phyloP scores from a whole-genome alignment of 2,888 invertebrate genomes.

The Meandrusa payeni region DNA sequence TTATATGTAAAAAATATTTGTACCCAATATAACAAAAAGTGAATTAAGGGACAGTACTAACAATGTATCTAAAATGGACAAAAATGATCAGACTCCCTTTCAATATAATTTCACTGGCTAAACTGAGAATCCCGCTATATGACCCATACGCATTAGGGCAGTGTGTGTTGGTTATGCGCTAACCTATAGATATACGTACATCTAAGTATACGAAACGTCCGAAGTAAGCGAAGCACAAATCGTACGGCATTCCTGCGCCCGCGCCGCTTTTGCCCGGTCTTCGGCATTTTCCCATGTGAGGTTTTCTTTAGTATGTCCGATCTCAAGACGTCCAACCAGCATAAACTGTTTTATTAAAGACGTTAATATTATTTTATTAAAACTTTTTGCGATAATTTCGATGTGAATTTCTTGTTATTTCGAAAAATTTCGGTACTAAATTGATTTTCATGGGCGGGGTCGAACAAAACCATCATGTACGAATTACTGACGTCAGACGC shows the following conservation, averaged over 20 bases:
- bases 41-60: constrained; percentile 25
- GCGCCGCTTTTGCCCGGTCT: constrained; percentile 36
- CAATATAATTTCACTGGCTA: constrained; percentile 80
- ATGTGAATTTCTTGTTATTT: too few species aligned
- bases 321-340: too few species aligned
- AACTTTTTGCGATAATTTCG: too few species aligned
- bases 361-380: too few species aligned
- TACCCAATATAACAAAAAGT: too few species aligned
- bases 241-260: constrained; percentile 78
- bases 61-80: constrained; percentile 49
- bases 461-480: not conserved
- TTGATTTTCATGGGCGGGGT: not conserved
- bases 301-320: too few species aligned
- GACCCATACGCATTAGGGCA: constrained; percentile 80
- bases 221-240: constrained; percentile 73
- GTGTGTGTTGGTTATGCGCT: constrained; percentile 72
- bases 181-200: constrained; percentile 58
- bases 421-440: constrained; percentile 5
- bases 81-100: constrained; percentile 79
- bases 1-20: too few species aligned
- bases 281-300: too few species aligned
- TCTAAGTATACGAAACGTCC: constrained; percentile 50
- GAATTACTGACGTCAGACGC: constrained; percentile 34
- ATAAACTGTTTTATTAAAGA: too few species aligned
- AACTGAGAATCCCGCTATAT: constrained; percentile 77